Base-by-base conservation (phyloP, 2,888 invertebrate species). In the Sepioteuthis lessoniana region DNA sequence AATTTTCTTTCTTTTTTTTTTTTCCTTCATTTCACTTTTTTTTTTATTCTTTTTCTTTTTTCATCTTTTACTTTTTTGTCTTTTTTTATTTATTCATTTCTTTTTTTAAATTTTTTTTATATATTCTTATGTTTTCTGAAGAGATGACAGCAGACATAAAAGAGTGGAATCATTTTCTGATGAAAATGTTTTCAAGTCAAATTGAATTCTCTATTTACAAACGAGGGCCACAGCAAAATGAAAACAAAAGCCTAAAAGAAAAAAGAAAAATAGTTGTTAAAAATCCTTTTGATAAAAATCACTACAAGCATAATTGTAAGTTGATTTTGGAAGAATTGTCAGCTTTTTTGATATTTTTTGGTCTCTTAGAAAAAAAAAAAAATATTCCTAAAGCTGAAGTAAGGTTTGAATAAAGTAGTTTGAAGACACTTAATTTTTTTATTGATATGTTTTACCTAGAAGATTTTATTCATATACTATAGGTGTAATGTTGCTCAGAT, bases 131-230 rank as follows among this genome's bases (percentile, higher is more conserved):
- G n/a, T 76, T 76, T 76, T n/a, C 25, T 1, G 16, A 76, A 76
- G 13, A 13, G n/a, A n/a, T 76, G 76, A 76, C 76, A 76, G 76
- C 76, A 76, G 16, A 16, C n/a, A 35, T 76, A n/a, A 76, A 76
- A 76, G 76, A 76, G 76, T 8, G 16, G 76, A 76, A 76, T 76
- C 35, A 19, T 76, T 76, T 76, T n/a, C 76, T n/a, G 76, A 76
- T 76, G 76, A 76, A n/a, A 76, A 76, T n/a, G 76, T 76, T 76
- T 76, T 76, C 10, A 76, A 76, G 76, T 76, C 76, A 76, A 76
- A 76, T 76, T n/a, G n/a, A 76, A 76, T 76, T 76, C 76, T 76
- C n/a, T 76, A 76, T 76, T 76, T 76, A 76, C 76, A 76, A 76
- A 76, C n/a, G 76, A 16, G 76, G n/a, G 19, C 76, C n/a, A 16